Base-by-base conservation (phyloP, 2,888 invertebrate genomes). In the Lasioglossum calceatum region DNA sequence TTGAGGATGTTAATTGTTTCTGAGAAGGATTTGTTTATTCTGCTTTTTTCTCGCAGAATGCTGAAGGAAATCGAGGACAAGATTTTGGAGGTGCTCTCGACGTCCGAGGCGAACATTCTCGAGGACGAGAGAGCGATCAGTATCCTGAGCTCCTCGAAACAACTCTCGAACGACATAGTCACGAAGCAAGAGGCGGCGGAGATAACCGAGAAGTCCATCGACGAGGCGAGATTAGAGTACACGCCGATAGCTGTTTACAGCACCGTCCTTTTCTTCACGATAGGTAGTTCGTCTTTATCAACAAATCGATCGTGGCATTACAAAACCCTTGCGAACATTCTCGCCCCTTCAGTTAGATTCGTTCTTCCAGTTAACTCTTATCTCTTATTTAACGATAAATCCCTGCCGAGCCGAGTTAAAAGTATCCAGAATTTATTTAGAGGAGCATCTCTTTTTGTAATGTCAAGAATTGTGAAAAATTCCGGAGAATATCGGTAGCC, bases 41-140 rank as follows among this genome's bases (percentile, higher is more conserved):
- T 8, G 44, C 1, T 23, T 7, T 50, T 8, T 54, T 78, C 84
- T 93, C 93, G 7, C 86, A 97, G 98, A 74, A 96, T 97, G 91
- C 94, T 98, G 84, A 98, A 98, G 93, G 98, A 99, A 90, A 98
- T 98, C 81, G 99, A 99, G 95, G 98, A 97, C 95, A 98, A 98
- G 95, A 99, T 99, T 91, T 96, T 99, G 10, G 97, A 97, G 95
- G 97, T 98, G 0, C 95, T 98, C 32, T 97, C 97, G 84, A 96
- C 97, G 0, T 97, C 98, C 0, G 96, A 97, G 90, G 97, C 97
- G 79, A 98, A 98, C 94, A 98, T 98, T 91, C 96, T 99, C 80
- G 99, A 99, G 95, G 98, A 99, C 94, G 99, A 99, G 95, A 98
- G 97, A 23, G 99, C 98, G 50, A 98, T 99, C 19, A 95, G 96